Evolutionary conservation across 2,113 vertebrate species (phyloP), one percentile per base, ranked within the genome.

Genomic region (Hippopotamus amphibius): DNA sequence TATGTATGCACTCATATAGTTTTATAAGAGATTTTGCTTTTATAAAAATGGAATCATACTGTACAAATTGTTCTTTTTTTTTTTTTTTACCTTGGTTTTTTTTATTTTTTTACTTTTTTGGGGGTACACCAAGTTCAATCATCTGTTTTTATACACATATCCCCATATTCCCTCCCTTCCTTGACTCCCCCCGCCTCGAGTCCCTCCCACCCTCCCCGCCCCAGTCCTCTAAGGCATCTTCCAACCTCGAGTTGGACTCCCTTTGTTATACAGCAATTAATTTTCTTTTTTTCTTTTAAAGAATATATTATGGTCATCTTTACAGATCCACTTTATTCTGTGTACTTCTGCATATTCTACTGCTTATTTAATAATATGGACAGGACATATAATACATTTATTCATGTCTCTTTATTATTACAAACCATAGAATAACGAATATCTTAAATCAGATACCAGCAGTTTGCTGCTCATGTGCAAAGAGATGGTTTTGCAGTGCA

Each of bases 1-100:
- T n/a, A 61, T 50, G 17, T n/a, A 69, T 48, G 7, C 22, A 65
- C 8, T 53, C 8, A 91, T 43, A 46, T 13, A 90, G 59, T 84
- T 77, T 68, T 81, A 43, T 61, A 37, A 95, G 48, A 88, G 46
- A 48, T 37, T 92, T 95, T 82, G 37, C 37, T 92, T 81, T 89
- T 65, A n/a, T 86, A 76, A 90, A 72, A 63, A 28, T 82, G 26
- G 7, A 16, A 15, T 71, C 30, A 22, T 28, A 19, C 30, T 63
- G 55, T 50, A 41, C 6, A 48, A 81, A 48, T 74, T 72, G 68
- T 53, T 88, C 24, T 79, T 57, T 37, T 37, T 37, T 37, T 37
- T 37, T 37, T 37, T 37, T 37, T 37, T 37, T 37, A 37, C 37
- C 37, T 37, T 37, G 37, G 37, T 37, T 37, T 37, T 37, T 37